A percentile compares a stretch with the other conserved stretches of the same genome.
These are phyloP conservation scores for Lepidocolaptes lacrymiger DNA, from an alignment of 2,797 vertebrate genomes.

Conservation along the genomic window DNA sequence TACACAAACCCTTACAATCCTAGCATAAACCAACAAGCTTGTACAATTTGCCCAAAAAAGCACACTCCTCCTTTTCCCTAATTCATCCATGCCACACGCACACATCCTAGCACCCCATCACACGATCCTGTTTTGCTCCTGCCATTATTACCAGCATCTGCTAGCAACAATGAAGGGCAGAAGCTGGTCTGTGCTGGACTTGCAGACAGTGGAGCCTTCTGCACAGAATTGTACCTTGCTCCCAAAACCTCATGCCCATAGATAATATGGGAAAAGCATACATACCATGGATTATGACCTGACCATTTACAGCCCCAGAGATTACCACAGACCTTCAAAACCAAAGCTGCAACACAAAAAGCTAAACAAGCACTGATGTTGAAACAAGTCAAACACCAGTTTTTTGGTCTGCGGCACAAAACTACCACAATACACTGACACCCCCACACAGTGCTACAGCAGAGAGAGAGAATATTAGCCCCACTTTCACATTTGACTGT, in stretches of 20 bases:
- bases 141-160: not conserved
- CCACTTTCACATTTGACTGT: not conserved
- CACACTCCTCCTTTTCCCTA: not conserved
- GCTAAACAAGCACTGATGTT: not conserved
- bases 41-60: not conserved
- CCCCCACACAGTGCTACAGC: not conserved
- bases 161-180: not conserved
- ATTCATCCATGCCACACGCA: not conserved
- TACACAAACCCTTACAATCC: not conserved
- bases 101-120: fast-evolving
- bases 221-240: not conserved
- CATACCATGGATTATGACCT: not conserved
- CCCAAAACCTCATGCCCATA: not conserved
- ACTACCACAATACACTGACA: not conserved
- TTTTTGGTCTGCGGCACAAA: not conserved
- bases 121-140: not conserved
- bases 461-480: not conserved
- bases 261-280: not conserved
- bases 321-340: not conserved
- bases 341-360: not conserved
- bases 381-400: not conserved
- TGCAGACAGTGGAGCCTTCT: not conserved
- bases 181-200: not conserved
- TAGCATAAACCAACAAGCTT: not conserved
- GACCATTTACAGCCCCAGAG: not conserved